Conservation (phyloP, 2,113 vertebrate genomes). For the Hydropotes inermis region DNA sequence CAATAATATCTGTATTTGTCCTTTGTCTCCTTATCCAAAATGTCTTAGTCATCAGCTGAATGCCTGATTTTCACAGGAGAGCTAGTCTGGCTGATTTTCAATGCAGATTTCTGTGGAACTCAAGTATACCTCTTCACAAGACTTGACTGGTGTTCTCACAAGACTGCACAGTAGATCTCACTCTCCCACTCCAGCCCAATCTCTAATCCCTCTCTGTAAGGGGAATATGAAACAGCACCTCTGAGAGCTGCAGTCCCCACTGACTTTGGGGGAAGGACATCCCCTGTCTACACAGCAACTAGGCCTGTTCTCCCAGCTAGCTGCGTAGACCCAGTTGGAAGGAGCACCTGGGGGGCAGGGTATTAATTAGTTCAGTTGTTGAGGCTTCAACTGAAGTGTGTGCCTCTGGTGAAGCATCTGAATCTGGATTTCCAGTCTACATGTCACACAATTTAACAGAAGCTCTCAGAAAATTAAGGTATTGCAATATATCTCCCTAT, state of each 20-base stretch:
- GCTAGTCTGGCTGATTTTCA: neutral
- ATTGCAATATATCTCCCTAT: neutral
- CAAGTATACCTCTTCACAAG: neutral
- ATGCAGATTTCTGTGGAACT: neutral
- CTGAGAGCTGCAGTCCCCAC: neutral
- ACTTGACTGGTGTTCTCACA: neutral
- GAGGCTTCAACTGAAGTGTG: neutral
- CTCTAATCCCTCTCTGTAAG: neutral
- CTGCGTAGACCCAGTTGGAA: neutral
- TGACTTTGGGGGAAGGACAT: neutral
- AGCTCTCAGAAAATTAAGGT: neutral
- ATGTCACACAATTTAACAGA: neutral
- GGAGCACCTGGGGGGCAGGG: rapidly evolving
- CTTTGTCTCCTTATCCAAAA: neutral
- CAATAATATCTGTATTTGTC: neutral
- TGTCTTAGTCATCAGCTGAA: neutral
- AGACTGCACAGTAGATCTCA: neutral
- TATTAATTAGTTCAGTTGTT: neutral
- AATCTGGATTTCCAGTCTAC: neutral
- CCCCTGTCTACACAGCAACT: neutral
- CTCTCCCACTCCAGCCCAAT: neutral
- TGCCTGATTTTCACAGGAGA: neutral
- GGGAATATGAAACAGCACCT: neutral
- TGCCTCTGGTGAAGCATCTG: neutral
- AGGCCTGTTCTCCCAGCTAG: neutral